phyloP scores from a whole-genome alignment of 2,888 invertebrate genomes.

The Drosophila affinis region DNA sequence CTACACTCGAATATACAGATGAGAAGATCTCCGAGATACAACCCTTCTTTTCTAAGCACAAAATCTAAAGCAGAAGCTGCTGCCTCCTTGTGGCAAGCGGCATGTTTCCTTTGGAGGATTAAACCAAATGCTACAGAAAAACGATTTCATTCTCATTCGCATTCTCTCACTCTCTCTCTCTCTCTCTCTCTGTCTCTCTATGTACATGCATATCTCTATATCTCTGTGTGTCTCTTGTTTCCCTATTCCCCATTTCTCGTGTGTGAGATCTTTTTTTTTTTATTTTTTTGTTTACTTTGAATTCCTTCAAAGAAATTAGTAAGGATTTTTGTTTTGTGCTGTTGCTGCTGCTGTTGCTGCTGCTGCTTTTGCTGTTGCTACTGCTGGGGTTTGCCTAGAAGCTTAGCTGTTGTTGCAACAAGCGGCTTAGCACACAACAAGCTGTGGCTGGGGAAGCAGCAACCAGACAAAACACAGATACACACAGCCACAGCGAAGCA shows the following conservation, averaged over 20 bases:
- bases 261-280: constrained; percentile 35
- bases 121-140: constrained; percentile 66
- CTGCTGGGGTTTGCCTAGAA: constrained; percentile 5
- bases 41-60: constrained; percentile 53
- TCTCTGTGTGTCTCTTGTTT: constrained; percentile 12
- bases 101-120: constrained; percentile 75
- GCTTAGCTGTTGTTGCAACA: constrained; percentile 71
- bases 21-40: constrained; percentile 15
- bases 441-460: neutral
- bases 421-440: constrained; percentile 62
- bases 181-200: neutral
- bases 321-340: constrained; percentile 40
- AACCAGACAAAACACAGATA: neutral
- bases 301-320: constrained; percentile 65
- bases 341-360: neutral
- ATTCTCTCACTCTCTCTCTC: constrained; percentile 34
- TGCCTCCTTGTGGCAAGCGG: constrained; percentile 51
- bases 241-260: neutral
- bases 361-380: neutral
- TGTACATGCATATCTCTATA: constrained; percentile 14
- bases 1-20: neutral
- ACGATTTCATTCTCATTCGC: constrained; percentile 40
- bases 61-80: constrained; percentile 10
- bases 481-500: neutral
- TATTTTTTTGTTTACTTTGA: constrained; percentile 42